phyloP scores from a whole-genome alignment of 2,888 invertebrate genomes.

The Aphelenchoides bicaudatus region DNA sequence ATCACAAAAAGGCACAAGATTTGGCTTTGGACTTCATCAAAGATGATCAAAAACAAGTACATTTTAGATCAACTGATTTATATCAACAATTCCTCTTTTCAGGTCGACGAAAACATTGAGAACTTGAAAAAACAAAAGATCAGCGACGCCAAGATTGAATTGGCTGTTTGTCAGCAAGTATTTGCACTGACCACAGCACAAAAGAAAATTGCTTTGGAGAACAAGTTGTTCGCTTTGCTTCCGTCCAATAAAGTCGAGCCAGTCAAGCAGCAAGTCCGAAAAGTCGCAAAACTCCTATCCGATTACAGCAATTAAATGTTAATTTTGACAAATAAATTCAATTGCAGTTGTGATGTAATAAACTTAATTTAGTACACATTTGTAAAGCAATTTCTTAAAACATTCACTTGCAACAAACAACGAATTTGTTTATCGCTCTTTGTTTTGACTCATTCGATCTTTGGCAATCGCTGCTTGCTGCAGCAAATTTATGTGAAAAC shows the following conservation, averaged over 20 bases:
- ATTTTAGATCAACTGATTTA: background rate
- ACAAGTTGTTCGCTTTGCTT: constrained; percentile 12
- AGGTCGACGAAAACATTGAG: constrained; percentile 19
- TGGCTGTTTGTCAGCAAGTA: constrained; percentile 18
- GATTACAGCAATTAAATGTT: constrained; percentile 4
- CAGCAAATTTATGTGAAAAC: too few relatives aligned
- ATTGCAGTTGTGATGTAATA: too few relatives aligned
- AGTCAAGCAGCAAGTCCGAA: background rate
- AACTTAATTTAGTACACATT: too few relatives aligned
- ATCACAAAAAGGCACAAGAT: background rate
- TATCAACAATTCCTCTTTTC: too few relatives aligned
- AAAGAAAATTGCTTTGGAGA: constrained; percentile 17
- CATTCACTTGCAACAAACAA: too few relatives aligned
- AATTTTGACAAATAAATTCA: too few relatives aligned
- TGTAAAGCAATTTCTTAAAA: too few relatives aligned
- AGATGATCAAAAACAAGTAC: constrained; percentile 11
- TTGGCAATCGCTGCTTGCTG: too few relatives aligned
- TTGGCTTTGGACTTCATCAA: constrained; percentile 12
- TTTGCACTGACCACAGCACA: constrained; percentile 13
- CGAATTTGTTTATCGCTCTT: too few relatives aligned
- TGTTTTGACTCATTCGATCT: too few relatives aligned
- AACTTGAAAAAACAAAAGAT: background rate
- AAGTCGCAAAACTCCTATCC: background rate
- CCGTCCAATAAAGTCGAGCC: background rate
- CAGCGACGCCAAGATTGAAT: background rate